Conservation (phyloP, 2,888 invertebrate genomes). For the Drosophila phalerata region DNA sequence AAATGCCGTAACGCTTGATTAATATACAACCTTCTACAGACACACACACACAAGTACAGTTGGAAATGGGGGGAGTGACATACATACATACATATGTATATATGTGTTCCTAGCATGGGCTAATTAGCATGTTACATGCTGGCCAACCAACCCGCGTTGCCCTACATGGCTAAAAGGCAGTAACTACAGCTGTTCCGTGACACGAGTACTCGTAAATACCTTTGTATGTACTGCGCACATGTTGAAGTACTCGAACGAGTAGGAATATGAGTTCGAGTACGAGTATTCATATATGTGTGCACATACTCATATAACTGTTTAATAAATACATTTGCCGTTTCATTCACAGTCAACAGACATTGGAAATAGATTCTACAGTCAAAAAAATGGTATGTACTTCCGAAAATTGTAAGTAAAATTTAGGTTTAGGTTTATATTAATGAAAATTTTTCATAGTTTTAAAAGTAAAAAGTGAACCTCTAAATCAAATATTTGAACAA, state of each 20-base stretch:
- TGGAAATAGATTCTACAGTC: constrained; percentile 7
- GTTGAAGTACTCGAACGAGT: constrained; percentile 9
- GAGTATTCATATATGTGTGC: not conserved
- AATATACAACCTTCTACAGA: constrained; percentile 25
- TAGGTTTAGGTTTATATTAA: no score
- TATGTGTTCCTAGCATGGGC: constrained; percentile 47
- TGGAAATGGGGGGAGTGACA: constrained; percentile 19
- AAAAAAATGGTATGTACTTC: not conserved
- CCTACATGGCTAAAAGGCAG: constrained; percentile 71
- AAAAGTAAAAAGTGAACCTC: no score
- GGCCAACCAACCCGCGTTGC: constrained; percentile 42
- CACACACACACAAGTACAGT: constrained; percentile 9
- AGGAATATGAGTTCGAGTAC: constrained; percentile 8
- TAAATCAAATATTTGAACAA: no score
- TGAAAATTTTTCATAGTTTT: no score
- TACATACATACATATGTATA: constrained; percentile 14
- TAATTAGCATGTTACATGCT: constrained; percentile 77
- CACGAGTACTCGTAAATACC: constrained; percentile 26
- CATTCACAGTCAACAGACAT: constrained; percentile 39
- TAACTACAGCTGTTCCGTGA: constrained; percentile 51
- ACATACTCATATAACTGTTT: constrained; percentile 23
- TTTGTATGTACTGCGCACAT: constrained; percentile 24
- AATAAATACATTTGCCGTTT: constrained; percentile 57
- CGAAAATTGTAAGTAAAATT: not conserved
- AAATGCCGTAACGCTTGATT: constrained; percentile 61